A percentile compares a stretch with the other conserved stretches of the same genome.
phyloP scores from a whole-genome alignment of 2,888 invertebrate genomes.

The Arctia plantaginis region DNA sequence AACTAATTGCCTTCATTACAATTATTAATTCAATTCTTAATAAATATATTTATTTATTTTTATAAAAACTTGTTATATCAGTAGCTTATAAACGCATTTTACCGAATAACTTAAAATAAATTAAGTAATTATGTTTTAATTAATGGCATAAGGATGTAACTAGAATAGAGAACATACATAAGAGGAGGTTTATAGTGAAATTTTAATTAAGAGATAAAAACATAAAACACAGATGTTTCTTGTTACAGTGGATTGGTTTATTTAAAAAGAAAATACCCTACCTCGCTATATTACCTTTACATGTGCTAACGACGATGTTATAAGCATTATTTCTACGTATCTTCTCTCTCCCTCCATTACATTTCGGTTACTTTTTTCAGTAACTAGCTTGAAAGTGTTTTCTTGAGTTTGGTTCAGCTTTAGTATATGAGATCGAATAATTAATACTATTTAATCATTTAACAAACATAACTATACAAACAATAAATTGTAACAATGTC shows the following conservation, averaged over 20 bases:
- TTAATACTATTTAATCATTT: too few relatives aligned
- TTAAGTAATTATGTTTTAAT: constrained; percentile 1
- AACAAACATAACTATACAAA: too few relatives aligned
- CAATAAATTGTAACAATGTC: too few relatives aligned
- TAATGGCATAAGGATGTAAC: not conserved
- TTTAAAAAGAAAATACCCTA: not conserved
- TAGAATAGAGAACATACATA: not conserved
- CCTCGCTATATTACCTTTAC: too few relatives aligned
- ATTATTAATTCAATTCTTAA: not conserved
- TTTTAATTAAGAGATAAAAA: not conserved
- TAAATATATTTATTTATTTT: not conserved
- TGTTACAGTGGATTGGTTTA: not conserved
- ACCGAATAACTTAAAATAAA: not conserved
- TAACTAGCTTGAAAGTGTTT: too few relatives aligned
- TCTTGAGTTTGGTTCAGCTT: too few relatives aligned
- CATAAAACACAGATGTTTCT: not conserved
- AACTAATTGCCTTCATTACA: not conserved
- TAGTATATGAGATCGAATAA: too few relatives aligned
- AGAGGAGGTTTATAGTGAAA: not conserved
- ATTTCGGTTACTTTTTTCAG: too few relatives aligned
- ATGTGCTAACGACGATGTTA: too few relatives aligned
- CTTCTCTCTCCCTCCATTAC: not conserved
- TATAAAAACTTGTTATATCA: not conserved
- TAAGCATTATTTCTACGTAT: not conserved
- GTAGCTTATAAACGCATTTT: not conserved